Conservation (phyloP, 2,113 vertebrate species). For the Empidonax traillii region DNA sequence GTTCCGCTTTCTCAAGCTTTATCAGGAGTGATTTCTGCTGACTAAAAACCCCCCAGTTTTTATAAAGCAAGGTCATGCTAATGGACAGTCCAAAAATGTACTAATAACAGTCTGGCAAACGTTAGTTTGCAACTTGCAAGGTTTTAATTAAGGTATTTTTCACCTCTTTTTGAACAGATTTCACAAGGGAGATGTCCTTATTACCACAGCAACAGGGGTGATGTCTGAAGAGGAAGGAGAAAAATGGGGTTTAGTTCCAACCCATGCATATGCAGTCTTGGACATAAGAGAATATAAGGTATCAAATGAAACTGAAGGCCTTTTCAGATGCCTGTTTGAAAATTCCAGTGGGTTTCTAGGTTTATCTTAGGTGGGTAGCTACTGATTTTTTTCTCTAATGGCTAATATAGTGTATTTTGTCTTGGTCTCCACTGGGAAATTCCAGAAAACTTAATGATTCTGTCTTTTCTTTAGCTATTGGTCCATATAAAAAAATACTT, state of each 20-base stretch:
- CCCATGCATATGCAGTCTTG: slow-evolving; percentile 95
- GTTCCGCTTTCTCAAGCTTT: neutral
- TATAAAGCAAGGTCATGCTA: neutral
- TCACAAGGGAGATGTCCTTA: slow-evolving; percentile 94
- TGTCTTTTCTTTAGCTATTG: neutral
- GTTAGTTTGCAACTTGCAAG: neutral
- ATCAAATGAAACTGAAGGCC: neutral
- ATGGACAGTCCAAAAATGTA: neutral
- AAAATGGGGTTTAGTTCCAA: slow-evolving; percentile 94
- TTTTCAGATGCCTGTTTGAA: neutral
- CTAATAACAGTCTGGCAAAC: neutral
- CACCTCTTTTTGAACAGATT: slow-evolving; percentile 77
- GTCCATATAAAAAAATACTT: neutral
- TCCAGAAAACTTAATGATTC: neutral
- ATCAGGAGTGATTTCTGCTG: neutral
- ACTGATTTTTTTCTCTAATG: neutral
- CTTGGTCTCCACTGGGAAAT: neutral
- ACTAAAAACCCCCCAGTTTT: neutral
- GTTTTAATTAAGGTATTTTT: neutral
- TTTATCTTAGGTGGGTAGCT: neutral
- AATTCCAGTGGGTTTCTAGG: neutral
- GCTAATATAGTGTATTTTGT: neutral
- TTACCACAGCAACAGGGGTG: slow-evolving; percentile 94
- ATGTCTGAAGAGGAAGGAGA: slow-evolving; percentile 99
- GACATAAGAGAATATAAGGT: slow-evolving; percentile 98